Base-by-base conservation (phyloP, 2,113 vertebrate genomes). In the Haemorhous mexicanus region DNA sequence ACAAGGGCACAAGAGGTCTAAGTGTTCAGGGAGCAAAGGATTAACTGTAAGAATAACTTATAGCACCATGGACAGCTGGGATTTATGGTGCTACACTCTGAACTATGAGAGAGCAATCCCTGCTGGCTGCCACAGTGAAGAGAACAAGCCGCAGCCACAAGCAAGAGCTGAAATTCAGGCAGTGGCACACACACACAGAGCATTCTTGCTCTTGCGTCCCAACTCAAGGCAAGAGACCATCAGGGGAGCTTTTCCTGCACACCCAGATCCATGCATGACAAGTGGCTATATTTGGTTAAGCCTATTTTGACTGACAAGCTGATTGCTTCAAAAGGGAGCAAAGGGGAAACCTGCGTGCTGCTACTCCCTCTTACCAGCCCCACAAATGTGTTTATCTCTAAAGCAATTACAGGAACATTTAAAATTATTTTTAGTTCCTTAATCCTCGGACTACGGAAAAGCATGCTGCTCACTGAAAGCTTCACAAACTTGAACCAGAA, bases 201-300 rank as follows among this genome's bases (percentile, higher is more conserved):
- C 32, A 35, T 30, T 13, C 47, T 7, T 20, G 39, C 22, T n/a
- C n/a, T n/a, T n/a, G n/a, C n/a, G n/a, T n/a, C n/a, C n/a, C n/a
- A n/a, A 87, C 75, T 19, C 33, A 58, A 19, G 0, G 3, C 32
- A 35, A 35, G 23, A 27, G 23, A 19, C 37, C 1, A 1, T 4
- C 85, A 55, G 41, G 0, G 10, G 16, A 81, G 43, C 35, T 86
- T 23, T 26, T 44, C 37, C 73, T 56, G 58, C 13, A 4, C 3
- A 49, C 63, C 66, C 84, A 46, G 32, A 74, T 17, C 64, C 0
- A 0, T 32, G 28, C 4, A 1, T 1, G 8, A 3, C 0, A 50
- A 1, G 22, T 13, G 22, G 84, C 81, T 92, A 68, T 84, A 81
- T 86, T 66, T 64, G 67, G 56, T 41, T 59, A 49, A 84, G 58